Base-by-base conservation (phyloP, 1,140 invertebrate species). In the Scaptomyza montana region DNA sequence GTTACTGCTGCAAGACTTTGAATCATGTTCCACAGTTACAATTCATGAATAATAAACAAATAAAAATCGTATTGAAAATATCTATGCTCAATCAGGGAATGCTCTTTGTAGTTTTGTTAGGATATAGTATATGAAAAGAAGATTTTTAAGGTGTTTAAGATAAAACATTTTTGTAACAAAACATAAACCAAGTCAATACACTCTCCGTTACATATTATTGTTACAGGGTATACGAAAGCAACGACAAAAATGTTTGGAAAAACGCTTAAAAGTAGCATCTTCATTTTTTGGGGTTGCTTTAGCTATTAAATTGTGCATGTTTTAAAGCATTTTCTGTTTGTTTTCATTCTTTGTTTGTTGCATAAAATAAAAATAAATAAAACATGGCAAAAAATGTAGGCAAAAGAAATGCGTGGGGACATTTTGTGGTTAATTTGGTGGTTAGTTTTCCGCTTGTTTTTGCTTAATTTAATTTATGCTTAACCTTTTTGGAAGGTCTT, bases 311-410 rank as follows among this genome's bases (percentile, higher is more conserved):
- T 82, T 74, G 79, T 82, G 79, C 79, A 78, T 71, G 80, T 74
- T 75, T 78, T 84, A 71, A 71, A 75, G 62, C 78, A 71, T 71
- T 71, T 65, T 63, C 43, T 33, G 45, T 64, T 71, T 65, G 51
- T 72, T 60, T 72, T 59, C 55, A 30, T 46, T 49, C 69, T 78
- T 67, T 86, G 82, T 63, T 63, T 72, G 75, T 67, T 86, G 82
- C 81, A 86, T 86, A 86, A 85, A 85, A 85, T 85, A 86, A 87
- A 86, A 72, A 87, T 86, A 87, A 87, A 86, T 86, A 86, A 78
- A 78, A 63, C 55, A 67, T 53, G 51, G 6, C 39, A 53, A 54
- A 64, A 43, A 16, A 8, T 57, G 76, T n/a, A n/a, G n/a, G n/a
- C n/a, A 7, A 36, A 36, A 9, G 33, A 36, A 36, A 36, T 9